Conservation (phyloP, 2,888 invertebrate genomes). For the Dicyrtomina minuta region DNA sequence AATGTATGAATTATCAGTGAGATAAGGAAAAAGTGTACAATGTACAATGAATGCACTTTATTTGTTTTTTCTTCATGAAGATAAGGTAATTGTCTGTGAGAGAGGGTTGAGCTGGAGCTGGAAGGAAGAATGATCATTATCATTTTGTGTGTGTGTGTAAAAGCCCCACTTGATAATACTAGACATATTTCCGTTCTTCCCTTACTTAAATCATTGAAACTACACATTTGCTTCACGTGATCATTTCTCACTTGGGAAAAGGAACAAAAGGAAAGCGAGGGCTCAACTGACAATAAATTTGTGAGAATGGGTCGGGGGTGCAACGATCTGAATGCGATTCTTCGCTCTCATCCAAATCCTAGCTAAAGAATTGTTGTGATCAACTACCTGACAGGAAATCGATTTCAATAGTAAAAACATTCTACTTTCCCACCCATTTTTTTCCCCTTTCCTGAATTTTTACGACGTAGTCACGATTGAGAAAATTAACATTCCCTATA, state of each 20-base stretch:
- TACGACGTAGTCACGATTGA: no score
- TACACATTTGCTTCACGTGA: conserved; percentile 7
- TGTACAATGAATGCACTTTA: no score
- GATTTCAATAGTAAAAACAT: no score
- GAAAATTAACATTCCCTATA: no score
- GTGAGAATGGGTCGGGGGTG: conserved; percentile 24
- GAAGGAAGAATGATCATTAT: no score
- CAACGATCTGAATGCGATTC: conserved; percentile 40
- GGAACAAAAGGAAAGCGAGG: conserved; percentile 36
- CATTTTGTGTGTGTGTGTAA: no score
- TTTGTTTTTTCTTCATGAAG: no score
- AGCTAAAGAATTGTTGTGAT: conserved; percentile 39
- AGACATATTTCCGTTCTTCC: background rate
- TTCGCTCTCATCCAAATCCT: background rate
- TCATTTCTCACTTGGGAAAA: conserved; percentile 32
- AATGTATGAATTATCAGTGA: no score
- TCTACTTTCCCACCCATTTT: no score
- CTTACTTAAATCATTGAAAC: background rate
- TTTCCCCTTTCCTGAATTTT: no score
- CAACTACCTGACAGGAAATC: conserved; percentile 43
- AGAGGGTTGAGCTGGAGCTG: background rate
- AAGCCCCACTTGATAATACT: no score
- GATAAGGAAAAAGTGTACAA: no score
- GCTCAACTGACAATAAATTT: conserved; percentile 41
- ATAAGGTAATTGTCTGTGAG: background rate